phyloP scores from a whole-genome alignment of 2,113 vertebrate species.

The Dendropsophus ebraccatus region DNA sequence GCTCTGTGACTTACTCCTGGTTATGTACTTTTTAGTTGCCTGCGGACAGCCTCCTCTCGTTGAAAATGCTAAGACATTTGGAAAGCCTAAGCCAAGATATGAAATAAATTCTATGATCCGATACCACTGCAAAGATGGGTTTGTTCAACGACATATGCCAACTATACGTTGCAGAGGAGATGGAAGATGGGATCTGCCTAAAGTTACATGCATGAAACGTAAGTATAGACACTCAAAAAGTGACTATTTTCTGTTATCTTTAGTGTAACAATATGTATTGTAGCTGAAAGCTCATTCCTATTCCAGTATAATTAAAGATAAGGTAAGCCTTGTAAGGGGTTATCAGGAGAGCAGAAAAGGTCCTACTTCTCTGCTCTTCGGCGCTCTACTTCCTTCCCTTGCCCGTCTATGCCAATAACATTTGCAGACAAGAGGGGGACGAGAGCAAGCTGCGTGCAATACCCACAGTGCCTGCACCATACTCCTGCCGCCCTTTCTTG shows the following conservation, averaged over 20 bases:
- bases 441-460: too few species aligned
- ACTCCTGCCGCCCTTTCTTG: too few species aligned
- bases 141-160: constrained; percentile 93
- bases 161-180: constrained; percentile 91
- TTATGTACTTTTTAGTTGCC: constrained; percentile 76
- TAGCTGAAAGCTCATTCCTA: not conserved
- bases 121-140: constrained; percentile 92
- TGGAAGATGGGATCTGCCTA: constrained; percentile 91
- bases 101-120: constrained; percentile 95
- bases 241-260: not conserved
- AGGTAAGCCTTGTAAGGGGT: too few species aligned
- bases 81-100: constrained; percentile 85
- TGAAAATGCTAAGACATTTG: constrained; percentile 92
- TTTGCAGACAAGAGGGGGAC: too few species aligned
- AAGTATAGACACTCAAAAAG: constrained; percentile 71
- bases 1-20: not conserved
- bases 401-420: too few species aligned
- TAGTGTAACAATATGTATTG: not conserved
- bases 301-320: not conserved
- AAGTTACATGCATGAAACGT: constrained; percentile 94
- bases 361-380: too few species aligned
- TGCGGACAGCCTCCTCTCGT: constrained; percentile 93
- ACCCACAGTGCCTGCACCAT: too few species aligned
- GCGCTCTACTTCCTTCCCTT: too few species aligned
- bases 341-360: too few species aligned